Conservation (phyloP, 2,797 vertebrate species). For the Pangasius sanitwongsei region DNA sequence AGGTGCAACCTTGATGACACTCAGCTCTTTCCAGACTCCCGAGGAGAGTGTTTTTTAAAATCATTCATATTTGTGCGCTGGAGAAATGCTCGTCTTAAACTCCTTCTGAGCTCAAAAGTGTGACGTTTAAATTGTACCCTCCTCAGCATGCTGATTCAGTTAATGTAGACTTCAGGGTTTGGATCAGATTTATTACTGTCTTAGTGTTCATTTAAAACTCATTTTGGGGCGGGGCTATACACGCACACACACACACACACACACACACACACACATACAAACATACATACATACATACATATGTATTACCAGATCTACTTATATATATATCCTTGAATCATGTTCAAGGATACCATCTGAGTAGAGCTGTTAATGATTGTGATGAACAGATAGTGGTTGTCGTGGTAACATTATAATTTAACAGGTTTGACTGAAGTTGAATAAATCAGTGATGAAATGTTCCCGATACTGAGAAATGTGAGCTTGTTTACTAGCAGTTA, state of each 20-base stretch:
- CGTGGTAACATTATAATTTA: not conserved
- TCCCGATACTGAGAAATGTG: not conserved
- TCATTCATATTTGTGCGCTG: too few relatives aligned
- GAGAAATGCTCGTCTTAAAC: too few relatives aligned
- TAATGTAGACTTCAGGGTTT: not conserved
- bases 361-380: not conserved
- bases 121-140: not conserved
- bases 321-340: not conserved
- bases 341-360: not conserved
- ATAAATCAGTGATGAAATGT: not conserved
- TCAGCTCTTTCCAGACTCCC: not conserved
- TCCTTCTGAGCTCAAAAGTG: too few relatives aligned
- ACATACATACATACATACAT: too few relatives aligned
- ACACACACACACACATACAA: too few relatives aligned
- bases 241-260: too few relatives aligned
- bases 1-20: not conserved
- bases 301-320: too few relatives aligned
- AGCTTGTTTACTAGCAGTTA: not conserved
- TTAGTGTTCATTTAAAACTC: not conserved
- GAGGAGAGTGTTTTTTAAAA: not conserved
- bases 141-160: not conserved
- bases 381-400: not conserved
- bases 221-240: not conserved
- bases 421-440: not conserved
- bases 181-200: too few relatives aligned